A percentile compares a stretch with the other conserved stretches of the same genome.
Conservation (phyloP, 2,113 vertebrate genomes). For the Falcunculus frontatus region DNA sequence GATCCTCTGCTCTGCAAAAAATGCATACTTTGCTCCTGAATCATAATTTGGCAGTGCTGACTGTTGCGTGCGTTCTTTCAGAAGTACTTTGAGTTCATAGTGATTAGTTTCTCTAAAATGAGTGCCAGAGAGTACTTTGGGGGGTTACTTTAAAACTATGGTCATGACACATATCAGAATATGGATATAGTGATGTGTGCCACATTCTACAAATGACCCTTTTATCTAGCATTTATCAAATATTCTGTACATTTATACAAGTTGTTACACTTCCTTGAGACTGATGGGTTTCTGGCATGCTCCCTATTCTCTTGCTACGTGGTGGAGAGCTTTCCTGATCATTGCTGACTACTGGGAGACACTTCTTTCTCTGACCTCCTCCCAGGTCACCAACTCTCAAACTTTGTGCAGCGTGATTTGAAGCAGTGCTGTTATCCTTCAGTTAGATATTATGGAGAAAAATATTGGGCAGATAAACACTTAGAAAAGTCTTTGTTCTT, state of each 20-base stretch:
- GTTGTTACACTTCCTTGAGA: neutral
- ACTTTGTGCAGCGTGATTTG: neutral
- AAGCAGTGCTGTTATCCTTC: neutral
- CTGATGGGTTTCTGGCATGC: neutral
- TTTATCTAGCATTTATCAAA: neutral
- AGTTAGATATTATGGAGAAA: neutral
- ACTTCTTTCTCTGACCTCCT: neutral
- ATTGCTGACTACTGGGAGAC: neutral
- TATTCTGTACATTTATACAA: neutral
- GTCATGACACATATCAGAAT: neutral
- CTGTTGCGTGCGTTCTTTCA: neutral
- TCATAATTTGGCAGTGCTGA: conserved; percentile 8
- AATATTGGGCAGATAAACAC: neutral
- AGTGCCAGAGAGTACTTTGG: neutral
- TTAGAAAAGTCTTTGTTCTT: neutral
- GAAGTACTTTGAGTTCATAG: neutral
- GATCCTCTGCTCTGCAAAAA: neutral
- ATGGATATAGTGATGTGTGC: neutral
- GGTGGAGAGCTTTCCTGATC: neutral
- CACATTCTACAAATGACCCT: neutral
- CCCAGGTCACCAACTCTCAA: neutral
- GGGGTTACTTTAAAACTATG: neutral
- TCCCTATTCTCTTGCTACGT: neutral
- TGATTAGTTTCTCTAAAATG: neutral
- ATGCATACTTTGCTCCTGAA: conserved; percentile 16